Base-by-base conservation (phyloP, 2,797 vertebrate genomes). In the Phataginus tricuspis region DNA sequence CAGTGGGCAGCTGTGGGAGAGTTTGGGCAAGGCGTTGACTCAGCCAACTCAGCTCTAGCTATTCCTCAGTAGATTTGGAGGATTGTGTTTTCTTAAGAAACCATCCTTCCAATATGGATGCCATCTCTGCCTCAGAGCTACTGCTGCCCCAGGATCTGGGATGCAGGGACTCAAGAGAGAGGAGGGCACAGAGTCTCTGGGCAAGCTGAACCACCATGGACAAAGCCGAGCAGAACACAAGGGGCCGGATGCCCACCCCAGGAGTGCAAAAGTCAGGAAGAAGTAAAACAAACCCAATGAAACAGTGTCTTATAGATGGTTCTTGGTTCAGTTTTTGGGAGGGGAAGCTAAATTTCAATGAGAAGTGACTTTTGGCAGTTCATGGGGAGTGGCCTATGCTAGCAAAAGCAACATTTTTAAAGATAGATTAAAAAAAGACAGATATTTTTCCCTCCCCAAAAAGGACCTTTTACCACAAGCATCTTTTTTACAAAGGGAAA, bases 401-500 rank as follows among this genome's bases (percentile, higher is more conserved):
- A 45, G 64, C 69, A 39, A 78, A 59, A 85, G 86, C 45, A 86
- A 51, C 68, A 25, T 71, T 85, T 92, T 31, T 16, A 88, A 84
- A 93, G 45, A 71, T 59, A 31, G 49, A 34, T 66, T 66, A 37
- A 18, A 86, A 49, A 84, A 78, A 53, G 87, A 39, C 29, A 4
- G n/a, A 15, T 42, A 42, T 23, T 63, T 64, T 9, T 11, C 29
- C 19, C 4, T 1, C 5, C 77, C 10, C 2, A 0, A 31, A 59
- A 89, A 78, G 51, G 37, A 64, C 68, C 39, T 68, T 27, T 55
- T 27, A n/a, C 68, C 5, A 5, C 63, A 15, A 78, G 55, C 51
- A 29, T 82, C 68, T 86, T 87, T 94, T 37, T 25, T 49, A 39
- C 55, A 66, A 82, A 93, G 64, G 68, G 49, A 74, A 86, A 96